A percentile compares a stretch with the other conserved stretches of the same genome.
Evolutionary conservation across 2,888 invertebrate species (phyloP).

Genomic region (Globia sparganii): DNA sequence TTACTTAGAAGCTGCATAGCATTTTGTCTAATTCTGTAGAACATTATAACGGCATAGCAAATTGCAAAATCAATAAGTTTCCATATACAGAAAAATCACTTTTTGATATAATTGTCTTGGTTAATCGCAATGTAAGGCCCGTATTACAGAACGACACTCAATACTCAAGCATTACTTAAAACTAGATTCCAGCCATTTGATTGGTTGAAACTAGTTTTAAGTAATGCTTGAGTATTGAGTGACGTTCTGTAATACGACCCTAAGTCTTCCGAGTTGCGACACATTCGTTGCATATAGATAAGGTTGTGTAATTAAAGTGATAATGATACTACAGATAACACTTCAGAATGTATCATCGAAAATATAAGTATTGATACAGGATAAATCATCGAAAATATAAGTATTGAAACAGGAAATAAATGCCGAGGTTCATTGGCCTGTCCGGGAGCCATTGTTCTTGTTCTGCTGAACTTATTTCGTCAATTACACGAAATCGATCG

Average conservation of each 20-base stretch:
- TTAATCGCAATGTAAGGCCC: slow-evolving; percentile 26
- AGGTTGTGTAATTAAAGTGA: slow-evolving; percentile 17
- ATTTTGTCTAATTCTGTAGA: neutral
- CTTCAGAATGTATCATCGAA: too few relatives aligned
- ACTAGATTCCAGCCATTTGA: too few relatives aligned
- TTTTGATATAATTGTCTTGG: slow-evolving; percentile 1
- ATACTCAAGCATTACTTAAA: too few relatives aligned
- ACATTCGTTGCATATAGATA: slow-evolving; percentile 42
- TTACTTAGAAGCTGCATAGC: neutral
- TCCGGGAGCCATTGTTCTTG: slow-evolving; percentile 45
- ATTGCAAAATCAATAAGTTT: slow-evolving; percentile 11
- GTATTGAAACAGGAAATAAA: slow-evolving; percentile 45
- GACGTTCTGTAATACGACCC: too few relatives aligned
- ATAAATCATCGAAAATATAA: too few relatives aligned
- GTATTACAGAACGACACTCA: too few relatives aligned
- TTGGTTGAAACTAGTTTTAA: too few relatives aligned
- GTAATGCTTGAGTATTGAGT: too few relatives aligned
- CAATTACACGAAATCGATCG: slow-evolving; percentile 22
- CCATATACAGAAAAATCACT: slow-evolving; percentile 1
- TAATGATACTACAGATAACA: slow-evolving; percentile 3
- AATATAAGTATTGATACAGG: slow-evolving; percentile 7
- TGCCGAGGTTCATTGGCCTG: slow-evolving; percentile 54
- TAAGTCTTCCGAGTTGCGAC: slow-evolving; percentile 15
- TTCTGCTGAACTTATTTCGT: slow-evolving; percentile 39
- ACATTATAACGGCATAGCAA: neutral